Conservation (phyloP, 23 tunicate genomes). For the Halocynthia roretzi region DNA sequence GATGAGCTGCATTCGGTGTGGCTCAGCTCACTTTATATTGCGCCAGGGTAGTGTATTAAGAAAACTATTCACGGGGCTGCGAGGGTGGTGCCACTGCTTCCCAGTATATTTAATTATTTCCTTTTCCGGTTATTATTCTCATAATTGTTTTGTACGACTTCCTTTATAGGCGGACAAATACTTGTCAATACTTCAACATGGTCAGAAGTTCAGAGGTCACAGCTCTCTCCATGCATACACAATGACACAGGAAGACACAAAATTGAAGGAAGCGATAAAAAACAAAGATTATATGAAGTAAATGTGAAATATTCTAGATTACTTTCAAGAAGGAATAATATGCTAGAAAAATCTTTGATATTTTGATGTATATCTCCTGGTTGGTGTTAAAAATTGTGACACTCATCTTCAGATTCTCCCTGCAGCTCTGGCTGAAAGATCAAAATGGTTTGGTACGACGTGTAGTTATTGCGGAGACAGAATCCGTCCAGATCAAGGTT, state of each 20-base stretch:
- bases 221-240: slow-evolving; percentile 70
- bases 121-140: too few species aligned
- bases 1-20: too few species aligned
- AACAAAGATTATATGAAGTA: slow-evolving; percentile 62
- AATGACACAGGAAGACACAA: slow-evolving; percentile 86
- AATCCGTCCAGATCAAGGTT: slow-evolving; percentile 88
- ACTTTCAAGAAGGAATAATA: background rate
- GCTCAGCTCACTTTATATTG: too few species aligned
- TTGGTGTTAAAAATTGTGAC: slow-evolving; percentile 1
- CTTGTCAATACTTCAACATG: slow-evolving; percentile 68
- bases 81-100: slow-evolving; percentile 7
- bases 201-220: slow-evolving; percentile 78
- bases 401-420: slow-evolving; percentile 43
- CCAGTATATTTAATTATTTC: background rate
- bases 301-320: background rate
- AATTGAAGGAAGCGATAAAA: slow-evolving; percentile 57
- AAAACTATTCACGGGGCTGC: too few species aligned
- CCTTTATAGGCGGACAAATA: slow-evolving; percentile 62
- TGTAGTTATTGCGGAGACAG: slow-evolving; percentile 86
- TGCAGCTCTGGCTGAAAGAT: slow-evolving; percentile 60
- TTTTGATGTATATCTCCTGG: background rate
- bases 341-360: background rate
- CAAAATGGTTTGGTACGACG: slow-evolving; percentile 82
- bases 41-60: too few species aligned
- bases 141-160: too few species aligned